phyloP scores from a whole-genome alignment of 2,888 invertebrate species.

The Synanthedon andrenaeformis region DNA sequence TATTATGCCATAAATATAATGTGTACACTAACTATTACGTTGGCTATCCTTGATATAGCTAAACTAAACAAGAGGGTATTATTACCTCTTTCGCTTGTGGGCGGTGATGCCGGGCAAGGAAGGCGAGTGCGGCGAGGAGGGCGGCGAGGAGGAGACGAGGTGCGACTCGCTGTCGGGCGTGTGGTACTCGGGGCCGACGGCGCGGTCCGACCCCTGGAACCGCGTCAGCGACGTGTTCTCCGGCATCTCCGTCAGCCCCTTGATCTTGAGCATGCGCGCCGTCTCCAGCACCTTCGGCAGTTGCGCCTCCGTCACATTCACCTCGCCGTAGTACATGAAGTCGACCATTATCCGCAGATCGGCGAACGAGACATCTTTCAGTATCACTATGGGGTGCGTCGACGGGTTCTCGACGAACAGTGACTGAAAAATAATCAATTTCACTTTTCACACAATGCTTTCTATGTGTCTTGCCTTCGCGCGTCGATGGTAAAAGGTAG shows the following conservation, averaged over 20 bases:
- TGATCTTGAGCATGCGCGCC: conserved; percentile 88
- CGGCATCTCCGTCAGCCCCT: conserved; percentile 89
- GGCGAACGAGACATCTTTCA: conserved; percentile 88
- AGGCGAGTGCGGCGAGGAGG: background rate
- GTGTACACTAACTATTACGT: too few relatives aligned
- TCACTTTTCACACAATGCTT: too few relatives aligned
- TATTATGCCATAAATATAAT: too few relatives aligned
- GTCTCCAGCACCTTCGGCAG: conserved; percentile 84
- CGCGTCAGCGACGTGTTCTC: conserved; percentile 80
- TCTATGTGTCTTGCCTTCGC: too few relatives aligned
- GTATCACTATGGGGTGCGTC: conserved; percentile 89
- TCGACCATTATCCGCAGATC: conserved; percentile 90
- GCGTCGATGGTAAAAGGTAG: too few relatives aligned
- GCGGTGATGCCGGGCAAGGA: background rate
- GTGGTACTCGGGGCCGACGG: conserved; percentile 32
- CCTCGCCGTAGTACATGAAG: conserved; percentile 94
- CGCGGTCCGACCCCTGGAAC: conserved; percentile 76
- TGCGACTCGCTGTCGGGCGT: background rate
- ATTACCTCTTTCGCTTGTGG: background rate
- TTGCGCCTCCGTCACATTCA: conserved; percentile 90
- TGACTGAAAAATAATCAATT: conserved; percentile 72
- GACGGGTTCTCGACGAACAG: conserved; percentile 88
- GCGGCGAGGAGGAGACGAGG: background rate
- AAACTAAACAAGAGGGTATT: too few relatives aligned
- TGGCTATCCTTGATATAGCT: too few relatives aligned